Percentiles rank a stretch among this genome's conserved stretches.
Evolutionary conservation across 2,888 invertebrate species (phyloP).

Genomic region (Alloscopus bannaensis): DNA sequence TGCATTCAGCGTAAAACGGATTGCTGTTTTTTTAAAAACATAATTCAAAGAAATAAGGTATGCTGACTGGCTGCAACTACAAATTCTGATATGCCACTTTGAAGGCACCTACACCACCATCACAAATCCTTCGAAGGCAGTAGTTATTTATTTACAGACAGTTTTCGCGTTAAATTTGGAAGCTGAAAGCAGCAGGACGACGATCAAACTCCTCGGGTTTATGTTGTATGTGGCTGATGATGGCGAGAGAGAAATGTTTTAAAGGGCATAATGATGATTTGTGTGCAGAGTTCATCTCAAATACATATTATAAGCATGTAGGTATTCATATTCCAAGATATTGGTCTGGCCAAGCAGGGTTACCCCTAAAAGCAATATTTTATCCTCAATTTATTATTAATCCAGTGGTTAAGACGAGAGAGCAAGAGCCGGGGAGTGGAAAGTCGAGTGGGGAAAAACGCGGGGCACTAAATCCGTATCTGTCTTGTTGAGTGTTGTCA

Average conservation of each 20-base stretch:
- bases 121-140: background rate
- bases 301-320: too few species aligned
- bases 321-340: too few species aligned
- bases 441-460: background rate
- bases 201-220: background rate
- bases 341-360: too few species aligned
- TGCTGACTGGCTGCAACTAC: too few species aligned
- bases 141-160: slow-evolving; percentile 14
- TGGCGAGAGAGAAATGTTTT: too few species aligned
- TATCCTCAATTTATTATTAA: background rate
- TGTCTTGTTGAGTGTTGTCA: too few species aligned
- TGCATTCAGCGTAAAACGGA: background rate
- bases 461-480: too few species aligned
- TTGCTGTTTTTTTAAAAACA: background rate
- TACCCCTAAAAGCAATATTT: background rate
- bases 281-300: too few species aligned
- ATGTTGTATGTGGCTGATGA: too few species aligned
- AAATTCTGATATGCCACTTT: background rate
- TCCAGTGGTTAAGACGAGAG: background rate
- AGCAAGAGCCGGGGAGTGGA: background rate
- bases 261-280: too few species aligned
- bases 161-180: slow-evolving; percentile 7
- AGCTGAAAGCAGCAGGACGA: slow-evolving; percentile 30
- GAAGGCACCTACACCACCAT: background rate
- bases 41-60: slow-evolving; percentile 9